These are phyloP conservation scores for Lobophora halterata DNA, from an alignment of 2,888 invertebrate species.

Conservation along the genomic window DNA sequence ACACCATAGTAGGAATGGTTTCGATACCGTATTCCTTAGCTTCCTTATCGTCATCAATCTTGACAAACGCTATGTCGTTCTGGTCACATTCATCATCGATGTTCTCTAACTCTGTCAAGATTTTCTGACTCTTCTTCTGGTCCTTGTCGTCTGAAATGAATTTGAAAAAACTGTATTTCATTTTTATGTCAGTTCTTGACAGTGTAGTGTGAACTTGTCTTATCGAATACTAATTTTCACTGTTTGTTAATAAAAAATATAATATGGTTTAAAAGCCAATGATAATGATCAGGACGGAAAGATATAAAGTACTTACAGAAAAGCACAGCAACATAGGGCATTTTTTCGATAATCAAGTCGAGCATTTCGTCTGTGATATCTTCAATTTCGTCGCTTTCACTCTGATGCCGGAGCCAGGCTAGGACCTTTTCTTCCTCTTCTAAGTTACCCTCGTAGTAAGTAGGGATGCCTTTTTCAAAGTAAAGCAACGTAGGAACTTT, in stretches of 20 bases:
- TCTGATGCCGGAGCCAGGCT: conserved; percentile 92
- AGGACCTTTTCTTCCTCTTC: conserved; percentile 94
- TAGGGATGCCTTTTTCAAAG: conserved; percentile 88
- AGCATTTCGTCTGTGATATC: conserved; percentile 97
- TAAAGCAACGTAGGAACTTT: conserved; percentile 92
- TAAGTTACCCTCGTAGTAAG: conserved; percentile 89
- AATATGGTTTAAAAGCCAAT: conserved; percentile 47
- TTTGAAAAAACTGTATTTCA: conserved; percentile 73
- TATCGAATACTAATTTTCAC: conserved; percentile 25
- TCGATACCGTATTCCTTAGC: conserved; percentile 95
- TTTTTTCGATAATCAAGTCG: conserved; percentile 92
- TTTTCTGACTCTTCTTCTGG: conserved; percentile 93
- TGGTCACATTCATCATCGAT: conserved; percentile 97
- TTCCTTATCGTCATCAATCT: conserved; percentile 93
- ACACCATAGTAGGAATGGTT: conserved; percentile 89
- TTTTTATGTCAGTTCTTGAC: conserved; percentile 75
- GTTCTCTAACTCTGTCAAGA: conserved; percentile 91
- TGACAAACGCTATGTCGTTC: conserved; percentile 94
- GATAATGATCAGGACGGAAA: conserved; percentile 2
- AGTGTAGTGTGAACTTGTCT: conserved; percentile 43
- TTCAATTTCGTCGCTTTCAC: conserved; percentile 94
- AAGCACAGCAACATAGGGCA: conserved; percentile 93
- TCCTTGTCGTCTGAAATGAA: conserved; percentile 90
- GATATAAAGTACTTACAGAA: conserved; percentile 85
- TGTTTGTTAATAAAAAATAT: conserved; percentile 36